phyloP scores from a whole-genome alignment of 92 coral and sea anemone species.

The Muricea muricata region DNA sequence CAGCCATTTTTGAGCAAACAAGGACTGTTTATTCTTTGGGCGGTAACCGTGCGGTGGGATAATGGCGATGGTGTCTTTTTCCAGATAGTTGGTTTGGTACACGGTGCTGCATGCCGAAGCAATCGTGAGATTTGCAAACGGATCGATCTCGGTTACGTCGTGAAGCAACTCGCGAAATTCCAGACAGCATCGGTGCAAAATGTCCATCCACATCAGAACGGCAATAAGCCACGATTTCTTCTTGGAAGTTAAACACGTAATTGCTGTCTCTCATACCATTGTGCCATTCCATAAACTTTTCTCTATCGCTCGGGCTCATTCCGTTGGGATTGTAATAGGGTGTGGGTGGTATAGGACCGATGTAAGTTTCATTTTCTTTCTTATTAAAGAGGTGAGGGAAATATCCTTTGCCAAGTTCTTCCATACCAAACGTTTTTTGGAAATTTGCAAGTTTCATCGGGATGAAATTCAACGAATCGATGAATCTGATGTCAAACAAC shows the following conservation, averaged over 20 bases:
- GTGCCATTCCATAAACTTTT: not conserved
- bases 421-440: constrained; percentile 42
- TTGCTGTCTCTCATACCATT: not conserved
- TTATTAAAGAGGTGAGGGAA: constrained; percentile 61
- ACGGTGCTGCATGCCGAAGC: constrained; percentile 55
- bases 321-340: not conserved
- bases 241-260: not conserved
- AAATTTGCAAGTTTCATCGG: not conserved
- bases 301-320: constrained; percentile 5
- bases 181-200: not conserved
- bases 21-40: constrained; percentile 45
- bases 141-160: not conserved
- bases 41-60: constrained; percentile 55
- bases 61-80: constrained; percentile 57
- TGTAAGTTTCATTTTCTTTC: constrained; percentile 32
- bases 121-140: constrained; percentile 32
- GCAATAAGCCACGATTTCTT: constrained; percentile 18
- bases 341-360: not conserved
- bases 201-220: not conserved
- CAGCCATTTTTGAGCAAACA: constrained; percentile 55
- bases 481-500: constrained; percentile 12
- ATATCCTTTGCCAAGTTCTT: constrained; percentile 54
- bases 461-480: constrained; percentile 49
- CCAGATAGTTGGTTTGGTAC: constrained; percentile 26
- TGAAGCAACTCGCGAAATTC: not conserved